Base-by-base conservation (phyloP, 2,113 vertebrate species). In the Daboia siamensis region DNA sequence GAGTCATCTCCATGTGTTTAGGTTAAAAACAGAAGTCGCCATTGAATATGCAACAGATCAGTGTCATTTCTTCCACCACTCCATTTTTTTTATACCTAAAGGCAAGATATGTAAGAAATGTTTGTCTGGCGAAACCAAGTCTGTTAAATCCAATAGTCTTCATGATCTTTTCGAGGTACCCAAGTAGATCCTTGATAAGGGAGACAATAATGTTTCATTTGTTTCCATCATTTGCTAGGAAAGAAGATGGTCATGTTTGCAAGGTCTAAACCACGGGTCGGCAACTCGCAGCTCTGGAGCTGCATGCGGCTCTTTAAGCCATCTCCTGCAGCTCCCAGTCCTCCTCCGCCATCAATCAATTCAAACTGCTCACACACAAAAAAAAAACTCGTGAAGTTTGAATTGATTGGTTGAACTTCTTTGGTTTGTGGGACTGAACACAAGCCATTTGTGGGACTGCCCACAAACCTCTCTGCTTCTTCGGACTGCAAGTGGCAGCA, bases 11-110 rank as follows among this genome's bases (percentile, higher is more conserved):
- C 61, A 61, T 92, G 0, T 29, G 54, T 91, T 74, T 87, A 55
- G 88, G 21, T 86, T 7, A 80, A 94, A 86, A 94, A 86, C 1
- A 86, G 87, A 89, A 15, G 57, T 91, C 59, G 90, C 24, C 86
- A 11, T 20, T 24, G 87, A 93, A 91, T 26, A 54, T 26, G 54
- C 93, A 48, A 29, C 84, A 74, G 86, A 92, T 93, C 52, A 0
- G 52, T 86, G 48, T 39, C 8, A 61, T 11, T 87, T 55, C 24
- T 39, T 80, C 74, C 2, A 80, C 74, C 33, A 33, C 10, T 1
- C 7, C 23, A 93, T 91, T 6, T 9, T 6, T 6, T 33, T 86
- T 48, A 69, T 2, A 61, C 5, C 54, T 13, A 39, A 8, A 2
- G 6, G 23, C 48, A 87, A 86, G 23, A 48, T 48, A n/a, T 33